Percentiles rank a stretch among this genome's conserved stretches.
phyloP scores from a whole-genome alignment of 2,797 vertebrate genomes.

The Furcifer pardalis region DNA sequence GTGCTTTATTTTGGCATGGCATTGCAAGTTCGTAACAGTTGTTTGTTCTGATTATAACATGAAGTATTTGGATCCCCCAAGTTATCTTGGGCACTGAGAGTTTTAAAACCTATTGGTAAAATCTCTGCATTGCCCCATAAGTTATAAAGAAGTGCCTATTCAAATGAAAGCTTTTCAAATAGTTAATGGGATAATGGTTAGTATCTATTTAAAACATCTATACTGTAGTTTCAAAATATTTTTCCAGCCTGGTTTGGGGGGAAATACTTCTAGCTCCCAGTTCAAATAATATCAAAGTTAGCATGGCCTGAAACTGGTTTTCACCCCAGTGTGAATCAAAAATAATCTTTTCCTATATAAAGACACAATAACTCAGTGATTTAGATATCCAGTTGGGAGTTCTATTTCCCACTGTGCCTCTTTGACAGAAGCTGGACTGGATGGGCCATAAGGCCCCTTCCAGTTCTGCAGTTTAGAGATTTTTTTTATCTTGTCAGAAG shows the following conservation, averaged over 20 bases:
- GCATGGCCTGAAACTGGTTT: neutral
- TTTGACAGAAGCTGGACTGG: no score
- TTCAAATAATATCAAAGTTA: neutral
- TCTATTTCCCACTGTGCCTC: no score
- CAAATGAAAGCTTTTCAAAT: conserved; percentile 4
- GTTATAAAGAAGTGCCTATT: fast-evolving
- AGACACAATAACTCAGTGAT: no score
- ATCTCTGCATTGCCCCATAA: neutral
- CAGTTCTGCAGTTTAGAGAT: no score
- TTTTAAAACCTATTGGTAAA: neutral
- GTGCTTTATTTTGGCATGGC: conserved; percentile 10
- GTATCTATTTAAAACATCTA: neutral
- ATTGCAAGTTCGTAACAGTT: neutral
- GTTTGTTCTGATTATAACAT: conserved; percentile 18
- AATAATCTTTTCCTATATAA: neutral
- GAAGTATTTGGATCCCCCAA: neutral
- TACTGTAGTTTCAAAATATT: neutral
- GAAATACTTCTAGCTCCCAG: conserved; percentile 10
- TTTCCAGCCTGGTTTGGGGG: neutral
- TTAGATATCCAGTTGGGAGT: no score
- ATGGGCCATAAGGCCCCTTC: no score
- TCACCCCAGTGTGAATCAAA: neutral
- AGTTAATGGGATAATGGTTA: neutral
- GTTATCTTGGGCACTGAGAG: conserved; percentile 12
- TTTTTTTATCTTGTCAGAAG: no score